Evolutionary conservation across 30 jellyfish, hydroid and myxozoan genomes (phyloP).

Genomic region (Aurelia sp.): DNA sequence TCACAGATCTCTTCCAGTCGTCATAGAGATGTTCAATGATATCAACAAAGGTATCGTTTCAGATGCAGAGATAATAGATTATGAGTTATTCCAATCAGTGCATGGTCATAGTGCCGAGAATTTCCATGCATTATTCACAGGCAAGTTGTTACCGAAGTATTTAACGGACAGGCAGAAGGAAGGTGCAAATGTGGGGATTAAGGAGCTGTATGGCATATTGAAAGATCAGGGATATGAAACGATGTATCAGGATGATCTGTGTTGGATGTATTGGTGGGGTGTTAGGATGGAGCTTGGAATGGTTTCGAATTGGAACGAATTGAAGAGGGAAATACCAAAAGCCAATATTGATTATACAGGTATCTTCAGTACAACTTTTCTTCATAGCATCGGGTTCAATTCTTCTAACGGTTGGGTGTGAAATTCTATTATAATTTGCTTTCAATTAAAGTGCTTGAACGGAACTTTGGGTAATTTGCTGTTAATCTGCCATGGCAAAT

Average conservation of each 20-base stretch:
- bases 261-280: conserved; percentile 97
- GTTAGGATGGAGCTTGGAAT: conserved; percentile 84
- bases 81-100: conserved; percentile 84
- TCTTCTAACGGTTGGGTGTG: too few species aligned
- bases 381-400: too few species aligned
- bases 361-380: neutral
- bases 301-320: conserved; percentile 61
- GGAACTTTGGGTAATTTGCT: too few species aligned
- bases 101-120: conserved; percentile 98
- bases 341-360: conserved; percentile 81
- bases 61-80: conserved; percentile 82
- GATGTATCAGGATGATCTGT: conserved; percentile 86
- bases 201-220: conserved; percentile 17
- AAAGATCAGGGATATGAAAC: conserved; percentile 77
- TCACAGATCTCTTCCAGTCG: conserved; percentile 76
- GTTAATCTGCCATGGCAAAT: too few species aligned
- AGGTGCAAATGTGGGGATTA: conserved; percentile 52
- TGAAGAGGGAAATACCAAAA: conserved; percentile 30
- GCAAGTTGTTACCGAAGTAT: conserved; percentile 70
- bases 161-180: conserved; percentile 70
- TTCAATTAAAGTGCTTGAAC: too few species aligned
- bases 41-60: conserved; percentile 39
- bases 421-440: too few species aligned
- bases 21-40: conserved; percentile 41
- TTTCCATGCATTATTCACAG: conserved; percentile 85